A percentile compares a stretch with the other conserved stretches of the same genome.
phyloP scores from a whole-genome alignment of 2,888 invertebrate genomes.

The Eudemis profundana region DNA sequence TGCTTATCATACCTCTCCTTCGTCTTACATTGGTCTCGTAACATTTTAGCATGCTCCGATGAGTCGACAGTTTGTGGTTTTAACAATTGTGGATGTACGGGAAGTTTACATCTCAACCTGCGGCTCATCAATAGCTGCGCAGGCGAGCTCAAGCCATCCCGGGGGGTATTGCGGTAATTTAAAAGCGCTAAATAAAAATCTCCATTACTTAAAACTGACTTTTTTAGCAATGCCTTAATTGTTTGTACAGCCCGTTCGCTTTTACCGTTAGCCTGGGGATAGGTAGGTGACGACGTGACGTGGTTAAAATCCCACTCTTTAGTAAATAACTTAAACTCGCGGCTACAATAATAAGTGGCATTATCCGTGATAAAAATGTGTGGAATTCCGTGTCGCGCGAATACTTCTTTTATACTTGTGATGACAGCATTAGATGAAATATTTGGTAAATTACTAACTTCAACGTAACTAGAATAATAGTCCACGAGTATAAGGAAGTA shows the following conservation, averaged over 20 bases:
- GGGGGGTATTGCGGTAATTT: constrained; percentile 20
- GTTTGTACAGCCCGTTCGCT: constrained; percentile 18
- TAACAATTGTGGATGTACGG: constrained; percentile 8
- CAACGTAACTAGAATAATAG: constrained; percentile 42
- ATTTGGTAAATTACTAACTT: constrained; percentile 33
- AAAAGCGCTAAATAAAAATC: constrained; percentile 13
- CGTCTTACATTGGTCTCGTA: constrained; percentile 1
- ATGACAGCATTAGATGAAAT: constrained; percentile 33
- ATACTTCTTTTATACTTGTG: constrained; percentile 32
- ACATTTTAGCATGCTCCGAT: not conserved
- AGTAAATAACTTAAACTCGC: constrained; percentile 7
- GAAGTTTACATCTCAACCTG: constrained; percentile 5
- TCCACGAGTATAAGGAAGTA: constrained; percentile 43
- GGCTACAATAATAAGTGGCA: constrained; percentile 21
- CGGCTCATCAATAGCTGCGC: constrained; percentile 23
- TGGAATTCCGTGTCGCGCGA: constrained; percentile 46
- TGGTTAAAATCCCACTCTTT: constrained; percentile 18
- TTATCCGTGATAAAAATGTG: constrained; percentile 43
- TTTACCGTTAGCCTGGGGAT: constrained; percentile 13
- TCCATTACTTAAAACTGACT: not conserved
- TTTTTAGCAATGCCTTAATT: constrained; percentile 5
- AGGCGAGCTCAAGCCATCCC: constrained; percentile 12
- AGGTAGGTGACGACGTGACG: constrained; percentile 9
- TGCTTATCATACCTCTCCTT: constrained; percentile 1
- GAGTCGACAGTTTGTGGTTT: not conserved